A percentile compares a stretch with the other conserved stretches of the same genome.
phyloP scores from a whole-genome alignment of 1,140 invertebrate species.

The Galendromus occidentalis region DNA sequence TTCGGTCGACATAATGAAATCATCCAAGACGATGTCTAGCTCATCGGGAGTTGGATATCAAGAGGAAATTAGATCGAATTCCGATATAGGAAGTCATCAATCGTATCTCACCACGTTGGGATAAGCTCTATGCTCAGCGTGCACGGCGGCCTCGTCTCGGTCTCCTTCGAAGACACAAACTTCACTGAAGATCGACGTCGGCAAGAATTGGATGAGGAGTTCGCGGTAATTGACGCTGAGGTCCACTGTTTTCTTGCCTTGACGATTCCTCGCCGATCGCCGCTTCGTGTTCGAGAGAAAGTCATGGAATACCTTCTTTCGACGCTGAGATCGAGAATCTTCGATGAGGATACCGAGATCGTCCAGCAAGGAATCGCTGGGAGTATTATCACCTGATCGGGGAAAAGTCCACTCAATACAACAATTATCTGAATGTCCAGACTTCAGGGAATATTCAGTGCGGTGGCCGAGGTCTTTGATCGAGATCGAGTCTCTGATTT shows the following conservation, averaged over 20 bases:
- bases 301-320: neutral
- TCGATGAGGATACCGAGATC: neutral
- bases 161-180: neutral
- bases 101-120: no score
- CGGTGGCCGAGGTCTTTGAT: neutral
- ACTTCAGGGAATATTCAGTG: neutral
- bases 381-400: neutral
- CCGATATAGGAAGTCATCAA: no score
- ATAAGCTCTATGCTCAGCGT: no score
- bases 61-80: no score
- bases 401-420: neutral
- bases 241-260: conserved; percentile 1
- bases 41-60: no score
- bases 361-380: neutral
- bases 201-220: neutral
- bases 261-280: neutral
- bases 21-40: no score
- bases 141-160: no score
- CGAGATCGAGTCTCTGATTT: no score
- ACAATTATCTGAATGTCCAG: neutral
- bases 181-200: neutral
- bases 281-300: neutral
- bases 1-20: no score
- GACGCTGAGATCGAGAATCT: neutral
- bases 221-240: neutral